Evolutionary conservation across 1,140 invertebrate genomes (phyloP).

Genomic region (Drosophila parvula): DNA sequence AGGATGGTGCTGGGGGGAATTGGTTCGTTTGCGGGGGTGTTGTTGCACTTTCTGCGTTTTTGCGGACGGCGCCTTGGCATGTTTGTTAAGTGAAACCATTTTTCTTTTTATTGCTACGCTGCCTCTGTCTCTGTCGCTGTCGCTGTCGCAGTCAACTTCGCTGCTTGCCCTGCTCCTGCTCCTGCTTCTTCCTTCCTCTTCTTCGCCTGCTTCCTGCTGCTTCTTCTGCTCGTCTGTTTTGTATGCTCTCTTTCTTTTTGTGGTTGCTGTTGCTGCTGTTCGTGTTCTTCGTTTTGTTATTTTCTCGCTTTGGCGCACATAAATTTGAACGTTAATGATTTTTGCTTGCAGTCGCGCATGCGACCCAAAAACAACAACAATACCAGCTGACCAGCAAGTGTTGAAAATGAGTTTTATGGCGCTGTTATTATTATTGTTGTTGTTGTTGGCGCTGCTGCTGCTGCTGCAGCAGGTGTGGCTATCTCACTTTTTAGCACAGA

Average conservation of each 20-base stretch:
- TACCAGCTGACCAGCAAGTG: slow-evolving; percentile 51
- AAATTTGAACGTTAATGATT: slow-evolving; percentile 82
- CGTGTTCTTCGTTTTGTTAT: slow-evolving; percentile 68
- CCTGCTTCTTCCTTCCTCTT: not conserved
- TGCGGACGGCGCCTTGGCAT: slow-evolving; percentile 69
- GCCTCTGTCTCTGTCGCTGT: slow-evolving; percentile 9
- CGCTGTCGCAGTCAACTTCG: slow-evolving; percentile 11
- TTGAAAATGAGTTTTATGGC: slow-evolving; percentile 58
- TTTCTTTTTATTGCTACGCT: slow-evolving; percentile 72
- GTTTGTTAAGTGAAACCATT: slow-evolving; percentile 83
- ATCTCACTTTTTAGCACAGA: slow-evolving; percentile 75
- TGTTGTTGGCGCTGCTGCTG: not conserved
- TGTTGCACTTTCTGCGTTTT: slow-evolving; percentile 21
- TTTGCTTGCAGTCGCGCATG: slow-evolving; percentile 76
- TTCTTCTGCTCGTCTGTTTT: not conserved
- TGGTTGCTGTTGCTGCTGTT: not conserved
- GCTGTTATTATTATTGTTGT: slow-evolving; percentile 31
- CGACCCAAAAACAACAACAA: slow-evolving; percentile 39
- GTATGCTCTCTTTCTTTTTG: slow-evolving; percentile 6
- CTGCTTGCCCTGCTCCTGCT: slow-evolving; percentile 3
- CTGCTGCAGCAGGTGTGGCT: slow-evolving; percentile 69
- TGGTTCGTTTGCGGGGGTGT: slow-evolving; percentile 14
- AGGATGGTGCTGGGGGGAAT: not conserved
- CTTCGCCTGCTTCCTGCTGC: not conserved
- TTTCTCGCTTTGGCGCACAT: slow-evolving; percentile 81